A percentile compares a stretch with the other conserved stretches of the same genome.
Evolutionary conservation across 2,113 vertebrate genomes (phyloP).

Genomic region (Crotalus helleri): DNA sequence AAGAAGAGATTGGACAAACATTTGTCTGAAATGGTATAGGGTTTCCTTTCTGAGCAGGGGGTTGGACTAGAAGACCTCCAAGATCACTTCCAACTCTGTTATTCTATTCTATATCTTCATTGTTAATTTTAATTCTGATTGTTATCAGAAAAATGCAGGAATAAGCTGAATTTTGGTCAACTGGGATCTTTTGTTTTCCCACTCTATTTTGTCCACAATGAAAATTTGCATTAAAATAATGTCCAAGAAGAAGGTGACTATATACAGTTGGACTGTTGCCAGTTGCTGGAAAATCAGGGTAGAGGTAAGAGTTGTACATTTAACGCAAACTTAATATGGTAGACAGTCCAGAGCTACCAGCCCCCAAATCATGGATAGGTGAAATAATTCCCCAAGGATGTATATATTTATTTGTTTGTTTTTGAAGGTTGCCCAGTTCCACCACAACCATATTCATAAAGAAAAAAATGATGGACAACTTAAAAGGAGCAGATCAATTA

Average conservation of each 20-base stretch:
- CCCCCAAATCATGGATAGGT: neutral
- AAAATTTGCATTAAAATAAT: neutral
- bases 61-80: too few species aligned
- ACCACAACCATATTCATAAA: neutral
- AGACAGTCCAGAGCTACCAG: neutral
- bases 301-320: neutral
- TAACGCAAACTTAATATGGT: neutral
- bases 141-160: neutral
- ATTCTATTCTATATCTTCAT: neutral
- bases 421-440: neutral
- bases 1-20: too few species aligned
- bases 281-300: neutral
- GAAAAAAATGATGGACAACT: neutral
- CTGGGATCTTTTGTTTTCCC: neutral
- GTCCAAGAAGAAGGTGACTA: neutral
- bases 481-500: neutral
- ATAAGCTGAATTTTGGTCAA: neutral
- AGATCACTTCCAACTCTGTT: too few species aligned
- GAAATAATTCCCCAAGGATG: neutral
- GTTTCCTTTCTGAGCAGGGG: too few species aligned
- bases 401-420: neutral
- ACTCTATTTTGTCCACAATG: neutral
- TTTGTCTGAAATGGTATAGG: too few species aligned
- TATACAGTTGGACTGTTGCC: neutral
- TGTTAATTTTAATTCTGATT: neutral